Conservation (phyloP, 2,113 vertebrate species). For the Atrichornis clamosus region DNA sequence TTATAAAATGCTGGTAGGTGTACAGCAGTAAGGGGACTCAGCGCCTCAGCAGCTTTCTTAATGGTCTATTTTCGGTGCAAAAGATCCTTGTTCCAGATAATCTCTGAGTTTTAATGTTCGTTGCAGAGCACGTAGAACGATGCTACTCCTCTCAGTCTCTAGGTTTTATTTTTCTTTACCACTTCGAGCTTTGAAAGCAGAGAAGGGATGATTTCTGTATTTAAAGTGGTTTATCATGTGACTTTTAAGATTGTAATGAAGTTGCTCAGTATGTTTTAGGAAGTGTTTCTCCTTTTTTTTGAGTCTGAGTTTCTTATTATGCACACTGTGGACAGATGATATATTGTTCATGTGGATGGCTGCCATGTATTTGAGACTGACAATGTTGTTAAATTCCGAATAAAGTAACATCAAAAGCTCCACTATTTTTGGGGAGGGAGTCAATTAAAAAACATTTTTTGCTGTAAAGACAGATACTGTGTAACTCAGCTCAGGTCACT, state of each 20-base stretch:
- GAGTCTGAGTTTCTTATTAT: neutral
- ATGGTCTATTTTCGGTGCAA: neutral
- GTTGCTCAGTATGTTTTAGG: neutral
- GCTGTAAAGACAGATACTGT: constrained; percentile 27
- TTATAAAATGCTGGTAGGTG: neutral
- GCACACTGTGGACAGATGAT: neutral
- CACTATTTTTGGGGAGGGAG: constrained; percentile 17
- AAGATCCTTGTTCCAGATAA: neutral
- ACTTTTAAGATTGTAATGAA: neutral
- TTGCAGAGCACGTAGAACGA: neutral
- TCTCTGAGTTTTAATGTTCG: neutral
- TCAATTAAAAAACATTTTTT: constrained; percentile 23
- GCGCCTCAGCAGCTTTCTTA: neutral
- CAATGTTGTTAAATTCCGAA: neutral
- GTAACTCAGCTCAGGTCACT: constrained; percentile 48
- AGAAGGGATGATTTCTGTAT: neutral
- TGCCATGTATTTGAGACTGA: constrained; percentile 5
- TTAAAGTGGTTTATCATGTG: neutral
- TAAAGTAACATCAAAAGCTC: constrained; percentile 40
- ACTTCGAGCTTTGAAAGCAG: neutral
- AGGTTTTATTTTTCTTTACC: neutral
- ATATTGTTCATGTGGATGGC: constrained; percentile 1
- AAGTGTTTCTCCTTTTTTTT: neutral
- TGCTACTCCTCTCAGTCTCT: neutral
- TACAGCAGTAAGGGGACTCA: neutral